Percentiles rank a stretch among this genome's conserved stretches.
Evolutionary conservation across 2,888 invertebrate genomes (phyloP).

Genomic region (Lithophane ornitopus): DNA sequence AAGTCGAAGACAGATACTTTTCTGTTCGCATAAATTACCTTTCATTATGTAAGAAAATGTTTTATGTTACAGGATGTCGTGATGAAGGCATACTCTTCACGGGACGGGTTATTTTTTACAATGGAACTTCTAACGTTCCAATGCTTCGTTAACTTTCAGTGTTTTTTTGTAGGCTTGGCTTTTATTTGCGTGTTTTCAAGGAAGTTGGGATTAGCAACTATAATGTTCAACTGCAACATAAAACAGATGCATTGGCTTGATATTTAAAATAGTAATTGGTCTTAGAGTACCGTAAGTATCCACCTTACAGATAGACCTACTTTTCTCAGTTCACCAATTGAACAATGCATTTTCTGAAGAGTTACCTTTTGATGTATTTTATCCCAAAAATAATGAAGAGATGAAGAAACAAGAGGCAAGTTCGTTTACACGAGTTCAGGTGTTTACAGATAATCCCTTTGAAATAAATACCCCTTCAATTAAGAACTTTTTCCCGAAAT

Average conservation of each 20-base stretch:
- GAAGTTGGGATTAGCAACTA: constrained; percentile 31
- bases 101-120: constrained; percentile 73
- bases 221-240: not conserved
- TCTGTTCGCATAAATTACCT: constrained; percentile 86
- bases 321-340: not conserved
- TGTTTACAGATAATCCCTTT: constrained; percentile 34
- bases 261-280: not conserved
- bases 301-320: not conserved
- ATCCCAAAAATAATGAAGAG: not conserved
- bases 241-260: not conserved
- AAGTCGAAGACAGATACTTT: constrained; percentile 81
- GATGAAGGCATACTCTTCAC: constrained; percentile 82
- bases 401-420: constrained; percentile 1
- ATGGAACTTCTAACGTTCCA: constrained; percentile 72
- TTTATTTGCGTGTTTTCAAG: constrained; percentile 36
- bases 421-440: constrained; percentile 25
- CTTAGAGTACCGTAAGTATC: not conserved
- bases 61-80: constrained; percentile 87
- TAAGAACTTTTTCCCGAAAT: constrained; percentile 39
- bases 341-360: not conserved
- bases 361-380: too few relatives aligned
- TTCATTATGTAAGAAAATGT: constrained; percentile 86
- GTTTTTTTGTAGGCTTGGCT: constrained; percentile 17
- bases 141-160: constrained; percentile 70
- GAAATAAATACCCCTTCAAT: constrained; percentile 38